A percentile compares a stretch with the other conserved stretches of the same genome.
Evolutionary conservation across 2,888 invertebrate species (phyloP).

Genomic region (Cerastis rubricosa): DNA sequence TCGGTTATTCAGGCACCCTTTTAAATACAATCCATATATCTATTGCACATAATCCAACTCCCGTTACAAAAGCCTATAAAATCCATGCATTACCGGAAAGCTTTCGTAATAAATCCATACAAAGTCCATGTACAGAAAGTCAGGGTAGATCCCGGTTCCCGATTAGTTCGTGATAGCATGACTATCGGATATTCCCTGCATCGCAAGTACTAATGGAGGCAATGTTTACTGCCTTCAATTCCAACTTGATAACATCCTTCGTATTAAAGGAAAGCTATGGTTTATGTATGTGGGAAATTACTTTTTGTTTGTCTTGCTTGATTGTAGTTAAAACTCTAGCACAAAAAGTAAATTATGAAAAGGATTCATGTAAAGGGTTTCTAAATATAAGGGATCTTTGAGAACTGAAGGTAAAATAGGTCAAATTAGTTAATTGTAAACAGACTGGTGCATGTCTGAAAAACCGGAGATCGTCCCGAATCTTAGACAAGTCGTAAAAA

Average conservation of each 20-base stretch:
- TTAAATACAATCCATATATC: conserved; percentile 5
- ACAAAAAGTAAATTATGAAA: conserved; percentile 3
- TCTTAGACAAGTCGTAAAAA: not conserved
- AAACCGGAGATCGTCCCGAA: not conserved
- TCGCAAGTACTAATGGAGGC: conserved; percentile 51
- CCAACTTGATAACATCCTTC: conserved; percentile 56
- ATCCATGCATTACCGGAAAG: conserved; percentile 46
- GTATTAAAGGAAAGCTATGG: conserved; percentile 18
- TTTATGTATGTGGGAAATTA: conserved; percentile 17
- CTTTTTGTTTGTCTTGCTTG: not conserved
- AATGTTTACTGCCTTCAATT: conserved; percentile 66
- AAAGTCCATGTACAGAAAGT: conserved; percentile 50
- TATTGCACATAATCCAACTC: conserved; percentile 34
- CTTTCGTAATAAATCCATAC: conserved; percentile 55
- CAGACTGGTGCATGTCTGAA: not conserved
- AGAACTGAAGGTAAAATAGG: conserved; percentile 15
- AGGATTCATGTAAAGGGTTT: not conserved
- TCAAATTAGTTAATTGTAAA: conserved; percentile 10
- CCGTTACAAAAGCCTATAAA: conserved; percentile 59
- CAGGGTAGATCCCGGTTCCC: conserved; percentile 75
- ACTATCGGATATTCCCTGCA: conserved; percentile 75
- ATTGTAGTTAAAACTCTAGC: conserved; percentile 10
- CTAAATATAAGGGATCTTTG: conserved; percentile 24
- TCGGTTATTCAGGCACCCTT: not conserved
- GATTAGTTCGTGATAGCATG: conserved; percentile 79